Percentiles rank a stretch among this genome's conserved stretches.
Evolutionary conservation across 2,797 vertebrate genomes (phyloP).

Genomic region (Cichlasoma orientale): DNA sequence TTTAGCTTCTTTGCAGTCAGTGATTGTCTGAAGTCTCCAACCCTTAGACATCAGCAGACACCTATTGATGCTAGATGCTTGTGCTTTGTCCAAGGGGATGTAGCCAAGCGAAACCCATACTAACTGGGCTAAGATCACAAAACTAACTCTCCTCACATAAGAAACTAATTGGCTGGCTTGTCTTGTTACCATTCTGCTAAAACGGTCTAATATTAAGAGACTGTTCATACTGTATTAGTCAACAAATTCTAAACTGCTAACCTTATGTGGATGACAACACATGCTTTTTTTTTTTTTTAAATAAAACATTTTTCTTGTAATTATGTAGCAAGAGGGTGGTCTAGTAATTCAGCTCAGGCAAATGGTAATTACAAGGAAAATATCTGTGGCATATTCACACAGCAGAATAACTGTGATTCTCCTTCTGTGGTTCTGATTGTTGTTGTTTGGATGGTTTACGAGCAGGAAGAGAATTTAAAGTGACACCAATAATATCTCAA

Average conservation of each 20-base stretch:
- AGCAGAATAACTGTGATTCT: no score
- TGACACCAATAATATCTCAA: neutral
- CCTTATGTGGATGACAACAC: neutral
- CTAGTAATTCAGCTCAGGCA: no score
- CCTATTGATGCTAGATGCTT: neutral
- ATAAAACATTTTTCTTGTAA: neutral
- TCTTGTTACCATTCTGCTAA: neutral
- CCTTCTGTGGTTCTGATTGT: no score
- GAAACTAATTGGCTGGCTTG: neutral
- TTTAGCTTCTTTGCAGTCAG: neutral
- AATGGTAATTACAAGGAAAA: no score
- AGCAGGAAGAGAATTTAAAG: neutral
- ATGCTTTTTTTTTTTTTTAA: neutral
- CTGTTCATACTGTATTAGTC: neutral
- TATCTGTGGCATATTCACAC: no score
- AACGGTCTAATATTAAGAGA: neutral
- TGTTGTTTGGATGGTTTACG: no score
- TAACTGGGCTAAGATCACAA: neutral
- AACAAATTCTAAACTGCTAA: neutral
- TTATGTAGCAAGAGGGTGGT: neutral
- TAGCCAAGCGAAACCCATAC: neutral
- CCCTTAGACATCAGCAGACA: neutral
- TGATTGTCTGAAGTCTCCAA: neutral
- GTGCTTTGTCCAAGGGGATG: neutral
- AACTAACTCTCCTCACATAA: neutral